Base-by-base conservation (phyloP, 2,888 invertebrate genomes). In the Machimus rusticus region DNA sequence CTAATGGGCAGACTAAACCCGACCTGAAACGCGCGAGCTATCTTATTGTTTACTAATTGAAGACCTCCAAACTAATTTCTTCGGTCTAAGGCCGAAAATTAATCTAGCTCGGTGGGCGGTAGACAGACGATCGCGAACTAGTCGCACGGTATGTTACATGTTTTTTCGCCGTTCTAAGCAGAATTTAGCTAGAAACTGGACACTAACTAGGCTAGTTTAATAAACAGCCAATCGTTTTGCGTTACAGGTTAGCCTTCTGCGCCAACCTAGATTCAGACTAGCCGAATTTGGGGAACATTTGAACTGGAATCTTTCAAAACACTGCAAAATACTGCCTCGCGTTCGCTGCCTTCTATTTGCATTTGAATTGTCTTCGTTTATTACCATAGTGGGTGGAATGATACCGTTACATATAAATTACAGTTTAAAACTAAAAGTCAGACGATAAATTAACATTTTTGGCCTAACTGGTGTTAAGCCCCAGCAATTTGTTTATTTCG, bases 1-100 rank as follows among this genome's bases (percentile, higher is more conserved):
- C 28, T 66, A 57, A 57, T 57, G 57, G 19, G 12, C 57, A 19
- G 23, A 9, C 57, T 57, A 23, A 66, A 66, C 66, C 66, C 66
- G 66, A 66, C 8, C 66, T 76, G 34, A 34, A 66, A 28, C 31
- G 57, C 57, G 82, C 19, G 57, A 82, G 57, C n/a, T 82, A 23
- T 55, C n/a, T 82, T 66, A 81, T 82, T 82, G 57, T 82, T 82
- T 34, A 82, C 82, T 82, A 82, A 82, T 57, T 82, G 31, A 82
- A 82, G 37, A 57, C 82, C 82, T 82, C 66, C 82, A 82, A 82
- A 82, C 37, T 82, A 51, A 51, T 78, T 39, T 78, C 39, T 37
- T 43, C 23, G 43, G 8, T 78, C 66, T 66, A 66, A 66, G 66
- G 66, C 66, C 66, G 12, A 66, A 66, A 66, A 66, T 66, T 66